Evolutionary conservation across 2,888 invertebrate species (phyloP).

Genomic region (Cylloceria caligata): DNA sequence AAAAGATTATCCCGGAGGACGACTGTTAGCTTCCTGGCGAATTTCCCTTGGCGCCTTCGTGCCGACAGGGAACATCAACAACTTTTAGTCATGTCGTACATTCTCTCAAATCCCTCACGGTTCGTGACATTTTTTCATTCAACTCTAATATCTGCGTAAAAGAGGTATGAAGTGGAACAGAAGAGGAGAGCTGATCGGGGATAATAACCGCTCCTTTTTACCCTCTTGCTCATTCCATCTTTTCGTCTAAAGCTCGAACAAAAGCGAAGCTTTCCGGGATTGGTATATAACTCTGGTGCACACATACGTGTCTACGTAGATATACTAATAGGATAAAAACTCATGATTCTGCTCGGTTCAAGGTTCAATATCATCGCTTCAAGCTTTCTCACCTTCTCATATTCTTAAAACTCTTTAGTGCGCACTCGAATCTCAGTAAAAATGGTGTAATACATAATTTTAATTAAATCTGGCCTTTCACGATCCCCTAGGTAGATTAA

Average conservation of each 20-base stretch:
- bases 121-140: slow-evolving; percentile 37
- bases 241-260: slow-evolving; percentile 30
- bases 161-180: slow-evolving; percentile 28
- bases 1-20: not conserved
- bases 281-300: slow-evolving; percentile 8
- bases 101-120: slow-evolving; percentile 10
- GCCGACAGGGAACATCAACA: not conserved
- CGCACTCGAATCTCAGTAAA: too few species aligned
- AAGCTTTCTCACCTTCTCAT: not conserved
- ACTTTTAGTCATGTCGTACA: slow-evolving; percentile 14
- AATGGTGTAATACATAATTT: too few species aligned
- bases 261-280: slow-evolving; percentile 43
- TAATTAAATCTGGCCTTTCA: too few species aligned
- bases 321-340: not conserved
- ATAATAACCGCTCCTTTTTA: slow-evolving; percentile 54
- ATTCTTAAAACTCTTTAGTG: not conserved
- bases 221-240: slow-evolving; percentile 14
- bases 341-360: too few species aligned
- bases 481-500: too few species aligned
- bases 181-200: slow-evolving; percentile 58
- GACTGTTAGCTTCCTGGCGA: slow-evolving; percentile 2
- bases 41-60: slow-evolving; percentile 44
- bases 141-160: slow-evolving; percentile 35
- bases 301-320: too few species aligned
- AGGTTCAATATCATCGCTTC: too few species aligned